phyloP scores from a whole-genome alignment of 2,797 vertebrate genomes.

The Oophaga sylvatica region DNA sequence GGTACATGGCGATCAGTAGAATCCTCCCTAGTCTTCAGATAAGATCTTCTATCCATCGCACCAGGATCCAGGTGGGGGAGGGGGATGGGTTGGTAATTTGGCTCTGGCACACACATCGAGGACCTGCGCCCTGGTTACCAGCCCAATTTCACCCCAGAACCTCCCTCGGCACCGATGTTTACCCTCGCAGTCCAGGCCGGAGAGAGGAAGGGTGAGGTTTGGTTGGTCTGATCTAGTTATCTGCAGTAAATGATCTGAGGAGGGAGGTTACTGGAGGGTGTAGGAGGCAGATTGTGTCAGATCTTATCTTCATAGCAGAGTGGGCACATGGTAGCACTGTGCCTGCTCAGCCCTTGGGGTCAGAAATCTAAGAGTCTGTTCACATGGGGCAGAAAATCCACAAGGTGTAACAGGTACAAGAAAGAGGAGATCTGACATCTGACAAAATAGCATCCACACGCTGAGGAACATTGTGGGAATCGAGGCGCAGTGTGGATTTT shows the following conservation, averaged over 20 bases:
- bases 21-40: background rate
- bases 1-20: background rate
- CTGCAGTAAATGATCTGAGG: background rate
- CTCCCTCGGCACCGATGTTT: no score
- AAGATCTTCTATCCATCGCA: background rate
- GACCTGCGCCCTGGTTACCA: conserved; percentile 38
- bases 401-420: no score
- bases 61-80: background rate
- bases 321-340: background rate
- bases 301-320: background rate
- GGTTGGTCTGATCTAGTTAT: conserved; percentile 21
- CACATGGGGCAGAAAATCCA: no score
- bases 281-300: background rate
- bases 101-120: background rate
- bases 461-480: no score
- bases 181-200: background rate
- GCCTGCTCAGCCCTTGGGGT: background rate
- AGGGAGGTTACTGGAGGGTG: background rate
- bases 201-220: background rate
- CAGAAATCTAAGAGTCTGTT: background rate
- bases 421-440: no score
- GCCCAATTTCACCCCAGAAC: background rate
- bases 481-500: no score
- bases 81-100: background rate
- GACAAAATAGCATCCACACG: no score